Evolutionary conservation across 1,140 invertebrate genomes (phyloP).

Genomic region (Melipona quadrifasciata): DNA sequence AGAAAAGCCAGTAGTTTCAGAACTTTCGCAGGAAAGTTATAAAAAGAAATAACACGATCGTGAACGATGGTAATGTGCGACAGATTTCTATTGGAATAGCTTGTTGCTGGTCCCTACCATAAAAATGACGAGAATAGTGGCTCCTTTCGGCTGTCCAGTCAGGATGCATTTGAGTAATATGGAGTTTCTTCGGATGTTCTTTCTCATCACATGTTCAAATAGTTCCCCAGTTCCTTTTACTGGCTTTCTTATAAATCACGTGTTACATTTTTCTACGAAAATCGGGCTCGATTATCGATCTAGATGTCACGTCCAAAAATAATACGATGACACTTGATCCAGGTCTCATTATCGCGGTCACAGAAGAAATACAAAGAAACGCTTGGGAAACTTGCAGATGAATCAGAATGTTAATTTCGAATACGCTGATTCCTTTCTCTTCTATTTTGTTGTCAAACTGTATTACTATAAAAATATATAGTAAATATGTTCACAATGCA

Average conservation of each 20-base stretch:
- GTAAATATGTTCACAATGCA: background rate
- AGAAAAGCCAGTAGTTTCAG: background rate
- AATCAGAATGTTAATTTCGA: background rate
- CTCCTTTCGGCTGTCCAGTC: constrained; percentile 10
- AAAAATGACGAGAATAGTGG: constrained; percentile 51
- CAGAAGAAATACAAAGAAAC: background rate
- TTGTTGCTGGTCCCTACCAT: constrained; percentile 50
- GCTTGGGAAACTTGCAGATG: background rate
- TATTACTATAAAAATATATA: background rate
- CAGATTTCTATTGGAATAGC: constrained; percentile 55
- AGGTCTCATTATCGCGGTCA: constrained; percentile 49
- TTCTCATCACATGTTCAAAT: constrained; percentile 53
- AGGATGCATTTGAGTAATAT: constrained; percentile 48
- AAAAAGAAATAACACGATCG: constrained; percentile 39
- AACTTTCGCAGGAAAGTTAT: constrained; percentile 8
- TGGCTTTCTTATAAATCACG: constrained; percentile 8
- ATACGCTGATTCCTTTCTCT: background rate
- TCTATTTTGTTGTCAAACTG: background rate
- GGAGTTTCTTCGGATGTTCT: constrained; percentile 4
- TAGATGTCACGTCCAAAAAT: constrained; percentile 54
- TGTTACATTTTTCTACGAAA: constrained; percentile 21
- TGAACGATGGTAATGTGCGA: constrained; percentile 33
- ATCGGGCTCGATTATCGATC: constrained; percentile 25
- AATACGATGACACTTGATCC: constrained; percentile 39
- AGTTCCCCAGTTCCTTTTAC: constrained; percentile 11